Evolutionary conservation across 2,888 invertebrate species (phyloP).

Genomic region (Dorcus hopei): DNA sequence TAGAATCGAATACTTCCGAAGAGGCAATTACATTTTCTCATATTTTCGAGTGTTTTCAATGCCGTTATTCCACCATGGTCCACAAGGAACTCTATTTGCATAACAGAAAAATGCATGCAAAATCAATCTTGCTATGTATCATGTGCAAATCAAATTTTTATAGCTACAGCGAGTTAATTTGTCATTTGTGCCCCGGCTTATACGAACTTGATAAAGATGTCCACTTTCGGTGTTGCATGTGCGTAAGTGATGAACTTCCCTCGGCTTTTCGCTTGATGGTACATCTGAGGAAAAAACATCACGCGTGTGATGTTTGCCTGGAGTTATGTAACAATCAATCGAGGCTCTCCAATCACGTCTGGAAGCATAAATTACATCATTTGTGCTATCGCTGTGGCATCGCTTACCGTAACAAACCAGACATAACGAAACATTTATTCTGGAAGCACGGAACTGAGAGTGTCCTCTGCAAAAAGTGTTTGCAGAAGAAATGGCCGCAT

Average conservation of each 20-base stretch:
- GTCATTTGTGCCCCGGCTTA: slow-evolving; percentile 81
- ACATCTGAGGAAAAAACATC: slow-evolving; percentile 78
- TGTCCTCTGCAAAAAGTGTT: slow-evolving; percentile 76
- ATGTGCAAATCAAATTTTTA: slow-evolving; percentile 87
- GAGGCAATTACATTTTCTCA: slow-evolving; percentile 61
- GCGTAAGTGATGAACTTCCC: slow-evolving; percentile 72
- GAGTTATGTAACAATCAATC: slow-evolving; percentile 78
- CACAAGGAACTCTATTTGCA: slow-evolving; percentile 85
- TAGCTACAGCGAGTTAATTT: slow-evolving; percentile 82
- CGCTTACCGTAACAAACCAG: slow-evolving; percentile 82
- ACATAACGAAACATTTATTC: slow-evolving; percentile 84
- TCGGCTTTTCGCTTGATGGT: slow-evolving; percentile 87
- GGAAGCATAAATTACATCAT: slow-evolving; percentile 87
- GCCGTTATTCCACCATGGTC: slow-evolving; percentile 71
- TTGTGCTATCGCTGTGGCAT: slow-evolving; percentile 85
- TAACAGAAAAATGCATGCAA: slow-evolving; percentile 78
- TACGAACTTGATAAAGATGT: slow-evolving; percentile 65
- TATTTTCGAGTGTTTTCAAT: slow-evolving; percentile 82
- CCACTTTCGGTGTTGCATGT: slow-evolving; percentile 79
- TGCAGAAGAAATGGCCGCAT: slow-evolving; percentile 90
- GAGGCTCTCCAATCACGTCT: slow-evolving; percentile 80
- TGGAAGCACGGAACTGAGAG: slow-evolving; percentile 93
- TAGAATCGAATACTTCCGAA: slow-evolving; percentile 63
- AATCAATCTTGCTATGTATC: slow-evolving; percentile 75
- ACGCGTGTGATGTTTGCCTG: slow-evolving; percentile 83